phyloP scores from a whole-genome alignment of 2,888 invertebrate genomes.

The Phortica okadai region DNA sequence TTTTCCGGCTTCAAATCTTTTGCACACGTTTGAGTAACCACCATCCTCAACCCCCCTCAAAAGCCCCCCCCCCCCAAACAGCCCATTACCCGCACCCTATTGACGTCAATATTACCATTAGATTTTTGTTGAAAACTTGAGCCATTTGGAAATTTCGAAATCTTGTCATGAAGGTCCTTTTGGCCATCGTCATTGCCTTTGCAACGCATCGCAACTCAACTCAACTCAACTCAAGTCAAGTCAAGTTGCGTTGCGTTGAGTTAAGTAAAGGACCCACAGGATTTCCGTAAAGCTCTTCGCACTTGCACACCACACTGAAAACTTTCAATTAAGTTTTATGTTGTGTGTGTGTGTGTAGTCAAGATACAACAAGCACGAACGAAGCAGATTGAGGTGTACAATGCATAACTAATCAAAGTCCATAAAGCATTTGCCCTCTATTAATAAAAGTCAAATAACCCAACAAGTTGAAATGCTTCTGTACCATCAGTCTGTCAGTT shows the following conservation, averaged over 20 bases:
- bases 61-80: no score
- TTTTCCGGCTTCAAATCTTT: not conserved
- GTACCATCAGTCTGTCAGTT: no score
- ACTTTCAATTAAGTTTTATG: not conserved
- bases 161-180: no score
- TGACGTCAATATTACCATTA: no score
- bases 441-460: slow-evolving; percentile 18
- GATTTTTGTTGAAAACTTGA: no score
- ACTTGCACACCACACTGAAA: not conserved
- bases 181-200: no score
- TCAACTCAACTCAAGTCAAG: no score
- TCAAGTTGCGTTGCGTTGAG: no score
- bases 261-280: not conserved
- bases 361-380: not conserved
- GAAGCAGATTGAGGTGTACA: not conserved
- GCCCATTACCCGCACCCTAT: no score
- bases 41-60: not conserved
- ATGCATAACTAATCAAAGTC: slow-evolving; percentile 11
- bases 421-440: not conserved
- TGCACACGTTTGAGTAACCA: not conserved
- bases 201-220: no score
- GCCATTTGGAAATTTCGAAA: no score
- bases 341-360: not conserved
- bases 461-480: not conserved
- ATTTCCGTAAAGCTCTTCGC: not conserved